Evolutionary conservation across 1,140 invertebrate genomes (phyloP).

Genomic region (Leucophenga varia): DNA sequence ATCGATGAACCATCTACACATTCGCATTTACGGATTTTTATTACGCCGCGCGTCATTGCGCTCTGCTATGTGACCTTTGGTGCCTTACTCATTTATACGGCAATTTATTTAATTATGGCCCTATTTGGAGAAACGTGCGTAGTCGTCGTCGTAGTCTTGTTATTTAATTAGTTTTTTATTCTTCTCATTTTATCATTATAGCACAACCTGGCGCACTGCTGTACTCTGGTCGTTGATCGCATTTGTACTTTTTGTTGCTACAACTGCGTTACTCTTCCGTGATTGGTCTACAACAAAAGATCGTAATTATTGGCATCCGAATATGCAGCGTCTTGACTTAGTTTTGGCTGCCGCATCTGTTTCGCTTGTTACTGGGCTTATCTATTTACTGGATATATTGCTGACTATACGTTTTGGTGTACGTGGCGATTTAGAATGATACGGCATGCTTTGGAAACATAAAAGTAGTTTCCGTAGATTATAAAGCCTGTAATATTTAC

Average conservation of each 20-base stretch:
- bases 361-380: constrained; percentile 37
- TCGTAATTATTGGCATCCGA: constrained; percentile 55
- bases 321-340: constrained; percentile 53
- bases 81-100: constrained; percentile 40
- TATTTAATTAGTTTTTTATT: neutral
- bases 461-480: constrained; percentile 11
- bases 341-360: constrained; percentile 49
- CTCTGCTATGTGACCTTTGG: constrained; percentile 55
- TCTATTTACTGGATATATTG: constrained; percentile 46
- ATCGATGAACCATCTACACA: constrained; percentile 54
- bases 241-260: constrained; percentile 40
- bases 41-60: constrained; percentile 44
- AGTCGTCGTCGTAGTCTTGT: neutral
- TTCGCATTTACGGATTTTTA: constrained; percentile 46
- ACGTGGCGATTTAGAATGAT: constrained; percentile 48
- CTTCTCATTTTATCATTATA: constrained; percentile 6
- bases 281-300: constrained; percentile 54
- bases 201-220: constrained; percentile 47
- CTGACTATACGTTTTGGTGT: constrained; percentile 48
- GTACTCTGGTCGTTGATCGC: constrained; percentile 40
- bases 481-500: constrained; percentile 46
- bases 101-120: constrained; percentile 52
- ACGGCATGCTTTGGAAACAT: no score
- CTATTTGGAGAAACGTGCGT: constrained; percentile 49
- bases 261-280: constrained; percentile 40